These are phyloP conservation scores for Drosophila macrospina DNA, from an alignment of 2,888 invertebrate genomes.

Conservation along the genomic window DNA sequence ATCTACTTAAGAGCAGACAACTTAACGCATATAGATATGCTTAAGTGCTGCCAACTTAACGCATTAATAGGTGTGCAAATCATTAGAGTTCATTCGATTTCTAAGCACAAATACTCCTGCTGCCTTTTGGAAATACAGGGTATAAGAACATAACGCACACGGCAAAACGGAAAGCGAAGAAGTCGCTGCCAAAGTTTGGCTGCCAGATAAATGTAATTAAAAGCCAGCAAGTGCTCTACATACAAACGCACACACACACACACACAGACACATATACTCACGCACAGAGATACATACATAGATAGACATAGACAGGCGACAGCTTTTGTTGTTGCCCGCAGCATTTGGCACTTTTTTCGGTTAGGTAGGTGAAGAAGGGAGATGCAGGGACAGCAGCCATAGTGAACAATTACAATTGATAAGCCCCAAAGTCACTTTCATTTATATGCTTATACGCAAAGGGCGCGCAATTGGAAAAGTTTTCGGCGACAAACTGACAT, in stretches of 20 bases:
- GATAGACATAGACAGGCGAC: conserved; percentile 21
- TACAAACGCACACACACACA: conserved; percentile 21
- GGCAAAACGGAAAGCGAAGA: conserved; percentile 36
- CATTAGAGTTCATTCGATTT: background rate
- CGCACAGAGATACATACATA: conserved; percentile 19
- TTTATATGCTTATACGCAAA: conserved; percentile 49
- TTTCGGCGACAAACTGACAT: conserved; percentile 44
- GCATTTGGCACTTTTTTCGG: conserved; percentile 57
- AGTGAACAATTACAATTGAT: conserved; percentile 76
- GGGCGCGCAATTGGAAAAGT: conserved; percentile 66
- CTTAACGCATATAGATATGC: background rate
- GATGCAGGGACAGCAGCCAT: conserved; percentile 19
- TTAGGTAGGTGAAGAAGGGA: conserved; percentile 10
- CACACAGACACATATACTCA: conserved; percentile 9
- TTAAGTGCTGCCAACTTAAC: background rate
- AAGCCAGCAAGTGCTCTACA: conserved; percentile 49
- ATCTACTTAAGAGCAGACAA: conserved; percentile 1
- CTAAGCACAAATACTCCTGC: background rate
- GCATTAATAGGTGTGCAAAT: background rate
- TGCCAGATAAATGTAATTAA: conserved; percentile 76
- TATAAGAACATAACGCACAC: conserved; percentile 48
- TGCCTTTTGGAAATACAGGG: conserved; percentile 14
- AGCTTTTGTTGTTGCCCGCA: conserved; percentile 68
- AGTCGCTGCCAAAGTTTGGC: conserved; percentile 61
- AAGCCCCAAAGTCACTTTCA: conserved; percentile 79